Conservation (phyloP, 2,888 invertebrate species). For the Calephelis perditalis region DNA sequence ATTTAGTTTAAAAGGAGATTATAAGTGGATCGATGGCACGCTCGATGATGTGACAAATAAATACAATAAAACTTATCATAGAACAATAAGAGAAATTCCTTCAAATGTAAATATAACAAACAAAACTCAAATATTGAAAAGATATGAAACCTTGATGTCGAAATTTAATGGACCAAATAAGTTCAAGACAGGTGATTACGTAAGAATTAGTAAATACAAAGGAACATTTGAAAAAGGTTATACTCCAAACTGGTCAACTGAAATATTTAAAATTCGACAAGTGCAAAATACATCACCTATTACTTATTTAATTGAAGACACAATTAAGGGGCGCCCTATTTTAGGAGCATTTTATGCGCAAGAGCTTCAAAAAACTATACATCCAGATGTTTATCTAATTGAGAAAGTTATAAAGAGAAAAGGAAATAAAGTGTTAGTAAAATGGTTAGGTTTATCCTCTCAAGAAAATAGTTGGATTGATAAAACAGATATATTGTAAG, state of each 20-base stretch:
- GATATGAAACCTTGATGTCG: slow-evolving; percentile 21
- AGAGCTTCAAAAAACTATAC: slow-evolving; percentile 28
- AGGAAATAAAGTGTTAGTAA: neutral
- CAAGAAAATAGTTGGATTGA: slow-evolving; percentile 27
- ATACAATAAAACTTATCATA: slow-evolving; percentile 22
- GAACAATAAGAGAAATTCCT: slow-evolving; percentile 14
- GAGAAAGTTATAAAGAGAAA: slow-evolving; percentile 23
- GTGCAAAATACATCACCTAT: neutral
- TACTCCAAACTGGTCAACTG: slow-evolving; percentile 15
- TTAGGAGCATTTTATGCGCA: slow-evolving; percentile 25
- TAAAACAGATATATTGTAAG: slow-evolving; percentile 20
- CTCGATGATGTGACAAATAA: slow-evolving; percentile 21
- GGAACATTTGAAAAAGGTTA: slow-evolving; percentile 15
- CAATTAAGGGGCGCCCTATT: slow-evolving; percentile 8
- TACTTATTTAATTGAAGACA: slow-evolving; percentile 11
- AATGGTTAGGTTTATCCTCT: neutral
- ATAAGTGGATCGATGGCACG: slow-evolving; percentile 21
- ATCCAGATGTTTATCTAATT: slow-evolving; percentile 16
- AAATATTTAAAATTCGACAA: slow-evolving; percentile 1
- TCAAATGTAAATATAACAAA: slow-evolving; percentile 13
- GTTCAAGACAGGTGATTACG: slow-evolving; percentile 15
- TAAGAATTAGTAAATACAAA: slow-evolving; percentile 17
- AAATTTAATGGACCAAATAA: slow-evolving; percentile 14
- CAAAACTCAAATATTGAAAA: slow-evolving; percentile 13
- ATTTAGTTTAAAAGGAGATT: slow-evolving; percentile 20